phyloP scores from a whole-genome alignment of 2,113 vertebrate species.

The human (Homo sapiens) region DNA sequence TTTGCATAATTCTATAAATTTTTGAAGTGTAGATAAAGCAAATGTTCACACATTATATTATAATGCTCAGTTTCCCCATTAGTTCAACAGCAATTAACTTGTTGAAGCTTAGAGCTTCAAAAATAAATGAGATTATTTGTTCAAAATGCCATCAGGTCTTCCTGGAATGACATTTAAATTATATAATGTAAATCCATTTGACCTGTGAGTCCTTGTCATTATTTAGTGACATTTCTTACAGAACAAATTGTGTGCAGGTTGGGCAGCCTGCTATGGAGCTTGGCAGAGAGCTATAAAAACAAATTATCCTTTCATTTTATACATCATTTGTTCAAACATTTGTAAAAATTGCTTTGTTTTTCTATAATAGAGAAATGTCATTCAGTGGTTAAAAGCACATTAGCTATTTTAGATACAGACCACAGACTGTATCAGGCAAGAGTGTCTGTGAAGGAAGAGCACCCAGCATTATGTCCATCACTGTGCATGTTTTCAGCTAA shows the following conservation, averaged over 20 bases:
- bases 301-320: slow-evolving; percentile 85
- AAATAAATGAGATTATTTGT: slow-evolving; percentile 89
- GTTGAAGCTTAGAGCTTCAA: slow-evolving; percentile 79
- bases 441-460: neutral
- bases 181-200: slow-evolving; percentile 87
- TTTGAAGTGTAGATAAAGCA: slow-evolving; percentile 75
- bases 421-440: neutral
- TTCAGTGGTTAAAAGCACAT: slow-evolving; percentile 61
- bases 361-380: slow-evolving; percentile 79
- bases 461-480: neutral
- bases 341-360: slow-evolving; percentile 82
- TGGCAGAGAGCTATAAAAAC: slow-evolving; percentile 83
- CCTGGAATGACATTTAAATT: slow-evolving; percentile 88
- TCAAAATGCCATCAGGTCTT: slow-evolving; percentile 86
- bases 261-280: slow-evolving; percentile 76
- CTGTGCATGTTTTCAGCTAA: neutral
- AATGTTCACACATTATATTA: slow-evolving; percentile 48
- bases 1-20: slow-evolving; percentile 77
- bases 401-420: slow-evolving; percentile 65
- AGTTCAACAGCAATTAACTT: slow-evolving; percentile 83
- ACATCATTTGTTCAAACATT: slow-evolving; percentile 82
- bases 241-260: slow-evolving; percentile 82
- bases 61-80: slow-evolving; percentile 76
- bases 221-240: slow-evolving; percentile 83
- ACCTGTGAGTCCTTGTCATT: slow-evolving; percentile 85